Evolutionary conservation across 1,140 invertebrate genomes (phyloP), one percentile per base, ranked within the genome.

Genomic region (Stenopsyche tienmushanensis): DNA sequence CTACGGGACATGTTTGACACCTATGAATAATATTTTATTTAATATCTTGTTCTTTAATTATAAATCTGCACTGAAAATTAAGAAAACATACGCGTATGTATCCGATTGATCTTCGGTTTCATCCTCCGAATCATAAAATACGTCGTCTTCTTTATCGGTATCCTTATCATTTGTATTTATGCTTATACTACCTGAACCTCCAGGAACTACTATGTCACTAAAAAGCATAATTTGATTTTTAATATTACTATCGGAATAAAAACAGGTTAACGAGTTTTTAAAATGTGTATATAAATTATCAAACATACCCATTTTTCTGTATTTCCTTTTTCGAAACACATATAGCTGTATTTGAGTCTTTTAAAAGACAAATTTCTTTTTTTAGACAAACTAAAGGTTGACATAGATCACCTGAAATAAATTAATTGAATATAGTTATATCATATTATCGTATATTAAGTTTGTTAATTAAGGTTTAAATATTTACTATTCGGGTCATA

Each of bases 291-390:
- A 17, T 45, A 20, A 21, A 20, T 7, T 24, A 20, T 52, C 2
- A 20, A 58, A 25, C 26, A 25, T 59, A 92, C 91, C 90, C 91
- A 74, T 89, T 91, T 71, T 89, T 90, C 70, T 90, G 86, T 7
- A 93, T 79, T 73, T 93, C 91, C 75, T 92, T 92, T 75, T 91
- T 93, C 54, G 87, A 89, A 47, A 93, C 90, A 75, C 93, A 95
- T 24, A 94, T 88, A 15, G 92, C 92, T 10, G 91, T 93, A 74
- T 88, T 91, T 45, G 89, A 84, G 77, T 93, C 90, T 75, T 93
- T 90, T 42, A 95, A 78, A 21, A 94, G 77, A 76, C 93, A 95
- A 45, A 92, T 82, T 77, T 94, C 91, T 77, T 92, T 90, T 78
- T 92, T 91, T 76, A 91, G 91, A 78, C 93, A 95, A 71, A 91